These are phyloP conservation scores for Mormyrops boulengeri DNA, from an alignment of 2,797 vertebrate genomes.

Conservation along the genomic window DNA sequence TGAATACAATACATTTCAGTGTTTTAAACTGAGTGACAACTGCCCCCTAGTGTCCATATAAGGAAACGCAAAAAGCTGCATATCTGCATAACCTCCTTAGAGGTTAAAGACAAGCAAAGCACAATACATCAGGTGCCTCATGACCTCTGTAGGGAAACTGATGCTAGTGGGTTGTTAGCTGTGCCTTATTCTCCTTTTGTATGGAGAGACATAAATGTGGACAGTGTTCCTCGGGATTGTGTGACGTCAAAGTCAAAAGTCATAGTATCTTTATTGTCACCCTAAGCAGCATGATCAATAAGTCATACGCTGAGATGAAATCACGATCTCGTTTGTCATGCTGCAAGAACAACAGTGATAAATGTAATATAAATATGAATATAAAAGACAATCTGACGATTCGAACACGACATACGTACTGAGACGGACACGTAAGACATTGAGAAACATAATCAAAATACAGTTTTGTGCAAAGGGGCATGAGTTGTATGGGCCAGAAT, in stretches of 20 bases:
- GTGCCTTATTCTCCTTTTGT: not conserved
- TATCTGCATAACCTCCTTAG: not conserved
- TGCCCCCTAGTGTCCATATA: not conserved
- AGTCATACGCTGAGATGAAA: not conserved
- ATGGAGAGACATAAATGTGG: not conserved
- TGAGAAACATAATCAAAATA: not conserved
- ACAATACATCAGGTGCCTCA: not conserved
- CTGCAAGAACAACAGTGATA: not conserved
- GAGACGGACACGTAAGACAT: not conserved
- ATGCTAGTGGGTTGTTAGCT: not conserved
- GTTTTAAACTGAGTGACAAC: not conserved
- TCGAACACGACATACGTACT: too few relatives aligned
- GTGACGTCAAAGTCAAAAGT: not conserved
- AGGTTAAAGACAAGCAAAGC: not conserved
- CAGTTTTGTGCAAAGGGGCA: not conserved
- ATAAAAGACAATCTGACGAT: not conserved
- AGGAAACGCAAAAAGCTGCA: not conserved
- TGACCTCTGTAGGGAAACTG: not conserved
- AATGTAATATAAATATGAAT: not conserved
- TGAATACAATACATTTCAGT: not conserved
- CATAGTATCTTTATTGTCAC: not conserved
- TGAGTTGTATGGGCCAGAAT: not conserved
- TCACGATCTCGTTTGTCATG: not conserved
- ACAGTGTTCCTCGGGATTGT: not conserved
- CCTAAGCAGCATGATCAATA: not conserved